Percentiles rank a stretch among this genome's conserved stretches.
Evolutionary conservation across 2,113 vertebrate species (phyloP).

Genomic region (Micronisus gabar): DNA sequence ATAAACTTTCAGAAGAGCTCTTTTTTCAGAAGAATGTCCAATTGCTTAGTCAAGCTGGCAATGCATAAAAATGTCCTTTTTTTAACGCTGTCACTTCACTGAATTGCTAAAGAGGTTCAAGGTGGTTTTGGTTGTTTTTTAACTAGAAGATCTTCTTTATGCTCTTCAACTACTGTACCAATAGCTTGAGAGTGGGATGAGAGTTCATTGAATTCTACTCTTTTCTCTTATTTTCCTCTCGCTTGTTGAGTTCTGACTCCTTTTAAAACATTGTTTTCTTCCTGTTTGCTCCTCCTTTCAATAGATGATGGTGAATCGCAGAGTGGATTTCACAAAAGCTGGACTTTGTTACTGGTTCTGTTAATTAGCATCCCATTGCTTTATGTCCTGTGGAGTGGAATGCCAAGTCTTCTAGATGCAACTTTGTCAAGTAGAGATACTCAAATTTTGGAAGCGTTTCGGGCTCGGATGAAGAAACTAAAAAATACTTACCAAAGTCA

Average conservation of each 20-base stretch:
- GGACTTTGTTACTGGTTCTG: neutral
- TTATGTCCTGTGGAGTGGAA: neutral
- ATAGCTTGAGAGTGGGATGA: neutral
- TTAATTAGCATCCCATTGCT: neutral
- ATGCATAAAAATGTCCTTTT: neutral
- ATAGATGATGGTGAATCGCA: neutral
- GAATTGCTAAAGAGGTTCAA: neutral
- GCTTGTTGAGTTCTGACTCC: neutral
- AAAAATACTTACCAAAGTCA: constrained; percentile 79
- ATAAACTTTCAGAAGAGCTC: neutral
- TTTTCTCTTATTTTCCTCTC: neutral
- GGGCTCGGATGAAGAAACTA: constrained; percentile 69
- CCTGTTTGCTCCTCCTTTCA: neutral
- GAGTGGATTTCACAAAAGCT: neutral
- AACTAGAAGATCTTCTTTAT: neutral
- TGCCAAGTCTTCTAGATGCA: neutral
- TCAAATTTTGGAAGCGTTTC: constrained; percentile 62
- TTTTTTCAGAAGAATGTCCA: neutral
- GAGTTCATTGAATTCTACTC: neutral
- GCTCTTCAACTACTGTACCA: neutral
- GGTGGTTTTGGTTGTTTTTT: neutral
- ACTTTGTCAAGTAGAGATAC: neutral
- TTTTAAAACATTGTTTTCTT: neutral
- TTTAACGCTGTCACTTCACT: neutral
- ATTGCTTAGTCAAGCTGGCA: neutral